Base-by-base conservation (phyloP, 1,140 invertebrate genomes). In the Drosophila sturtevanti region DNA sequence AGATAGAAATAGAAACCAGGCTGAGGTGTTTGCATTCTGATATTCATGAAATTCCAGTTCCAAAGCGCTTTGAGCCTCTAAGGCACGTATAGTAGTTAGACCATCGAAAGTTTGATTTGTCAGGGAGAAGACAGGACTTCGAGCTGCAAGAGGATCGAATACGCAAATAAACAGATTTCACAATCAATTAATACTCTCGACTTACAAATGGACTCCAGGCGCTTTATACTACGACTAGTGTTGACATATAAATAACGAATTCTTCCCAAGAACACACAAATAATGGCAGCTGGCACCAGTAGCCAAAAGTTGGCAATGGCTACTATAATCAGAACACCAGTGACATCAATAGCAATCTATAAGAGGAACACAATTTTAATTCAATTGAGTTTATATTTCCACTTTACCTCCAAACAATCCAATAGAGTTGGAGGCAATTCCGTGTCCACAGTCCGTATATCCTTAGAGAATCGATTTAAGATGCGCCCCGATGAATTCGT, bases 391-490 rank as follows among this genome's bases (percentile, higher is more conserved):
- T 9, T n/a, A 44, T n/a, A n/a, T n/a, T n/a, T n/a, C n/a, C n/a
- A 18, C 95, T 94, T 60, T 80, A 96, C 95, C 91, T 95, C 94
- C 51, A 94, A 91, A 18, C 94, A 93, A 81, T 98, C 96, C 68
- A 97, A 93, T 81, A 96, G 94, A 34, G 94, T 93, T 75, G 93
- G 93, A 61, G 97, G 97, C 62, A 98, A 93, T 22, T 95, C 93
- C 90, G 98, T 97, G 85, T 98, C 97, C 7, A 97, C 94, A 0
- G 95, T 94, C 0, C 96, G 96, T 81, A 97, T 94, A 87, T 98
- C 97, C 91, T 97, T 97, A 0, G 96, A 96, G 92, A 97, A 98
- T 51, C 97, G 92, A 91, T 98, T 98, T 10, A 98, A 91, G 63
- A 98, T 96, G 6, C 96, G 93, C 10, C 96, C 96, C 65, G 93